phyloP scores from a whole-genome alignment of 2,797 vertebrate species.

The Rhinella marina region DNA sequence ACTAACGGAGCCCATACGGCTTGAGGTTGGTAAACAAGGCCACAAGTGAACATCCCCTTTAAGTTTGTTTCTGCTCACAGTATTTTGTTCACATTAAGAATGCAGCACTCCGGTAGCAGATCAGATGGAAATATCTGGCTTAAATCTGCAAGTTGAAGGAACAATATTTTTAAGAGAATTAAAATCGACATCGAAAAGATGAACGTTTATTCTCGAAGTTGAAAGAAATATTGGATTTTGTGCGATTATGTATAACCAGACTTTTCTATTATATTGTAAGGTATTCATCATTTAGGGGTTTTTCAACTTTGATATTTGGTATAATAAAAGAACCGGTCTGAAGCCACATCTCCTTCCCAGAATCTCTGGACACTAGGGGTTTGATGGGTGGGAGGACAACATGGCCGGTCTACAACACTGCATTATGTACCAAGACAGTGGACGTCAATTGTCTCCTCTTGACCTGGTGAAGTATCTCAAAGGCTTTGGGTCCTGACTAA shows the following conservation, averaged over 20 bases:
- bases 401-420: no score
- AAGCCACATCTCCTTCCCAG: background rate
- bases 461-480: background rate
- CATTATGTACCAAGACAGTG: no score
- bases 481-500: background rate
- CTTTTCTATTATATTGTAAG: background rate
- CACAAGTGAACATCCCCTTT: background rate
- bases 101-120: slow-evolving; percentile 45
- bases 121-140: slow-evolving; percentile 29
- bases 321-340: background rate
- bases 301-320: background rate
- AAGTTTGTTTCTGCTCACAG: background rate
- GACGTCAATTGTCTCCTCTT: no score
- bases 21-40: background rate
- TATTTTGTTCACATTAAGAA: slow-evolving; percentile 19
- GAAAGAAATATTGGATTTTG: background rate
- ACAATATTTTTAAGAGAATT: background rate
- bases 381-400: background rate
- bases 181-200: background rate
- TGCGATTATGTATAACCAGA: background rate
- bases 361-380: background rate
- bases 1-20: no score
- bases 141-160: slow-evolving; percentile 47
- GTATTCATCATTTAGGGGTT: background rate
- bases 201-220: background rate